Evolutionary conservation across 2,113 vertebrate species (phyloP).

Genomic region (Gobio gobio): DNA sequence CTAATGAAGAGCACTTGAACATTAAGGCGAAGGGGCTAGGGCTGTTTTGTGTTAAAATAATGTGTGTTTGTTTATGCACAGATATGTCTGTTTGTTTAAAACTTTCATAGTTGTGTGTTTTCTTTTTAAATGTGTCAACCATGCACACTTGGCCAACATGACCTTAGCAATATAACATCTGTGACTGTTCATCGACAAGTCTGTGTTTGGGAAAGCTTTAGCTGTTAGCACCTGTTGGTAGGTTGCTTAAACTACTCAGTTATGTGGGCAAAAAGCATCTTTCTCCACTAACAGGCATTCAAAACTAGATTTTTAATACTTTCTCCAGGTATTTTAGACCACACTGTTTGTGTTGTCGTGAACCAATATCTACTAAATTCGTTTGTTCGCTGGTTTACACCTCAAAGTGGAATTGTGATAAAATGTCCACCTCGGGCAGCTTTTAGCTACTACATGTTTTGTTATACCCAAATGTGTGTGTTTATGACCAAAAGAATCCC

Average conservation of each 20-base stretch:
- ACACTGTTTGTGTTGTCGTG: background rate
- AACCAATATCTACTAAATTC: constrained; percentile 24
- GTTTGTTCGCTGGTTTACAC: constrained; percentile 45
- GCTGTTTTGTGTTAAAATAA: constrained; percentile 53
- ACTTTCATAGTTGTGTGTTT: background rate
- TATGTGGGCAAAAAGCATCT: background rate
- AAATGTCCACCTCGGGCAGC: constrained; percentile 56
- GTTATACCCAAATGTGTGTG: constrained; percentile 40
- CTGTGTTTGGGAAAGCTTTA: background rate
- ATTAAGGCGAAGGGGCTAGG: constrained; percentile 20
- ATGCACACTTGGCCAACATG: background rate
- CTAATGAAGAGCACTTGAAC: constrained; percentile 60
- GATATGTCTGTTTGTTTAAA: constrained; percentile 7
- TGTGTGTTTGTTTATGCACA: background rate
- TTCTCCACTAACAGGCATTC: too few species aligned
- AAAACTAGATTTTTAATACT: background rate
- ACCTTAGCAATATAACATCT: background rate
- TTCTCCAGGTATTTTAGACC: constrained; percentile 15
- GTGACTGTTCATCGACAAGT: background rate
- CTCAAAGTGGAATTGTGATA: constrained; percentile 52
- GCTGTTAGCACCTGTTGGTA: too few species aligned
- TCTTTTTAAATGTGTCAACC: background rate
- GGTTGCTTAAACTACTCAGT: background rate
- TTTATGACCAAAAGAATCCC: constrained; percentile 60
- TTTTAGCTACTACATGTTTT: constrained; percentile 53